phyloP scores from a whole-genome alignment of 53 echinoderm and acorn worm species.

The Glandiceps talaboti region DNA sequence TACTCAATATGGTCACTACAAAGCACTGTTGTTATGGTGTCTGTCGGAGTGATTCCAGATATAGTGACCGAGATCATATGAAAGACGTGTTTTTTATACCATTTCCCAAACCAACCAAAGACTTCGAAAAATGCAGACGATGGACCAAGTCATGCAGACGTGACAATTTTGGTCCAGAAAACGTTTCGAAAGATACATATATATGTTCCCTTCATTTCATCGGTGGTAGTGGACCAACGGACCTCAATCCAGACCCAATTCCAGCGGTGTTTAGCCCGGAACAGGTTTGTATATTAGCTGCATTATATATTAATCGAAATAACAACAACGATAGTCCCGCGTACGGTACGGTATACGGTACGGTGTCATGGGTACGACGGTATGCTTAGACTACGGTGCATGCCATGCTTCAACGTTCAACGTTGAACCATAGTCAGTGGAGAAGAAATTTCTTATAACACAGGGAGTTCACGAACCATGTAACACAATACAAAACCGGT shows the following conservation, averaged over 20 bases:
- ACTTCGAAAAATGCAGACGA: background rate
- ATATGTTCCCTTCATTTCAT: background rate
- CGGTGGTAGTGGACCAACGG: background rate
- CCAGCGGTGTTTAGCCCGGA: background rate
- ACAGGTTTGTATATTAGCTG: background rate
- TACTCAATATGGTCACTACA: background rate
- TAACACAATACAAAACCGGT: too few species aligned
- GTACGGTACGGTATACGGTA: too few species aligned
- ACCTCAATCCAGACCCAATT: background rate
- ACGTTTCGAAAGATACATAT: background rate
- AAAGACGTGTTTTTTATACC: background rate
- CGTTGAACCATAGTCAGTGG: too few species aligned
- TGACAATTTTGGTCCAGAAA: background rate
- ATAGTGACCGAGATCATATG: background rate
- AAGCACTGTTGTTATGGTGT: background rate
- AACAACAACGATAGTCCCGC: background rate
- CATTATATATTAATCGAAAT: background rate
- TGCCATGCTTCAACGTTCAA: too few species aligned
- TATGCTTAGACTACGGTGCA: too few species aligned
- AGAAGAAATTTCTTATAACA: too few species aligned
- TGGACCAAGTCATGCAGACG: background rate
- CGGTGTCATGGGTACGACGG: too few species aligned
- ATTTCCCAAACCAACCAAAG: background rate
- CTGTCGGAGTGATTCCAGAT: background rate
- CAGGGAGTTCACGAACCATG: too few species aligned